Evolutionary conservation across 2,797 vertebrate genomes (phyloP), one percentile per base, ranked within the genome.

Genomic region (Smutsia gigantea): DNA sequence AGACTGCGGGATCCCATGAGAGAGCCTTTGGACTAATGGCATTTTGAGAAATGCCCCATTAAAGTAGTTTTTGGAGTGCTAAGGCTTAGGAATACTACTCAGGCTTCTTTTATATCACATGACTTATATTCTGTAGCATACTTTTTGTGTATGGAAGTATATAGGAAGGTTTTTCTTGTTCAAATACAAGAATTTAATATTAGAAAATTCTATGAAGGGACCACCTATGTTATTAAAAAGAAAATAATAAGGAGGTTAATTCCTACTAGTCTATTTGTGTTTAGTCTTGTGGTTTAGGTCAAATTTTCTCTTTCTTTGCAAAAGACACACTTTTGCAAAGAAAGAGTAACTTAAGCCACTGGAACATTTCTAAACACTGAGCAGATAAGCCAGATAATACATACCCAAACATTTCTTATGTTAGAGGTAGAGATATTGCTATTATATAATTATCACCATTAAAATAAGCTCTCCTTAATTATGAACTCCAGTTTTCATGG

Each of bases 351-450:
- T 78, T 57, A 61, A 74, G 42, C 87, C n/a, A 82, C 11, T 53
- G 39, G 31, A 85, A 93, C 29, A 53, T 79, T 97, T 96, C 83
- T 61, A 71, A 87, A 96, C 93, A 46, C 39, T 90, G 83, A 87
- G 57, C 51, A 92, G 83, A 90, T 84, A 64, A 74, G 18, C 23
- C 19, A 96, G 55, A 92, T 0, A 89, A 66, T n/a, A 42, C 0
- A 61, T 37, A 68, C 25, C 15, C 25, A 51, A 90, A 86, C 5
- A 83, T 29, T 25, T 79, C 53, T 79, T 87, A 69, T 4, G 10
- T 39, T 86, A 82, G 11, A 89, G 27, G 17, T 57, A 49, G 71
- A 77, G 29, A 49, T 71, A 72, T 13, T 51, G 29, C 27, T 92
- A 17, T 34, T 61, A 89, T 14, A 2, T 42, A 84, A 78, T 72